Conservation (phyloP, 2,113 vertebrate genomes). For the Uria lomvia region DNA sequence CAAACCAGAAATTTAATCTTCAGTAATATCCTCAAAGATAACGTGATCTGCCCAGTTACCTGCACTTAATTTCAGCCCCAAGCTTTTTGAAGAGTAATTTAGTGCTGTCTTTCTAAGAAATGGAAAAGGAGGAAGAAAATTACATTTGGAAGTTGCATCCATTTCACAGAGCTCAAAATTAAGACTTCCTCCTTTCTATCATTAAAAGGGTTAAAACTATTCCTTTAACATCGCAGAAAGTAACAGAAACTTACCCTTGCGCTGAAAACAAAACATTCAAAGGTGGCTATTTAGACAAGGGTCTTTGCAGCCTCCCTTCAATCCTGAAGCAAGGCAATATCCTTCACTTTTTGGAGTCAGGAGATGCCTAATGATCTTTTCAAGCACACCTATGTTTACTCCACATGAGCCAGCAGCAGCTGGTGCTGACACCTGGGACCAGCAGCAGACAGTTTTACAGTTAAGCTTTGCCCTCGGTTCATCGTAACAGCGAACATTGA, state of each 20-base stretch:
- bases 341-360: neutral
- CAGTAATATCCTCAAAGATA: neutral
- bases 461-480: neutral
- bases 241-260: neutral
- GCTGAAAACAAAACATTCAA: neutral
- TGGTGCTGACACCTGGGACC: neutral
- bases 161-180: neutral
- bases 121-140: neutral
- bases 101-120: neutral
- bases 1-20: neutral
- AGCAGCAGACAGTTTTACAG: neutral
- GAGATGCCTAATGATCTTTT: neutral
- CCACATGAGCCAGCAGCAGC: neutral
- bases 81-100: neutral
- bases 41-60: neutral
- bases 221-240: neutral
- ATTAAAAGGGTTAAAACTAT: neutral
- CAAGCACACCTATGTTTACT: neutral
- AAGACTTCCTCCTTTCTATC: neutral
- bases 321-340: neutral
- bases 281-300: neutral
- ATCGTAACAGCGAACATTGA: rapidly evolving
- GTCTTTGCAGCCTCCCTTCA: neutral
- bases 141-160: neutral
- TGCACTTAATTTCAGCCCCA: neutral